These are phyloP conservation scores for Corella eumyota DNA, from an alignment of 23 tunicate species.

Conservation along the genomic window DNA sequence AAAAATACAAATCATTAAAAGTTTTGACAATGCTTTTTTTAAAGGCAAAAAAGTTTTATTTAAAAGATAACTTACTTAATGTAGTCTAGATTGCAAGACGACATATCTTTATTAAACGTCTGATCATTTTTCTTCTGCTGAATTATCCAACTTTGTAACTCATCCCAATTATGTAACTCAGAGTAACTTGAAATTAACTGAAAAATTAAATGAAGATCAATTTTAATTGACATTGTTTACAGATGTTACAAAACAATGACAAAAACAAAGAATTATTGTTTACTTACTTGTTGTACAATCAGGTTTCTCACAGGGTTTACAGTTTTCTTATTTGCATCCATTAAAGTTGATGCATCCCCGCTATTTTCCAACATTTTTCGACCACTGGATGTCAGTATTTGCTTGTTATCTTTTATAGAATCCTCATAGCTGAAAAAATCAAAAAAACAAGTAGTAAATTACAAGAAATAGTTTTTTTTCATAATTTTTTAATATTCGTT, in stretches of 20 bases:
- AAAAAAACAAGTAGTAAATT: neutral
- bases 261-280: too few relatives aligned
- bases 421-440: constrained; percentile 65
- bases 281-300: constrained; percentile 41
- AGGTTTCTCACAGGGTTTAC: constrained; percentile 22
- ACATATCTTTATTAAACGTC: constrained; percentile 1
- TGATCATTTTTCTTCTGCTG: neutral
- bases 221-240: too few relatives aligned
- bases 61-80: constrained; percentile 20
- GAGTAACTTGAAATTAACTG: constrained; percentile 50
- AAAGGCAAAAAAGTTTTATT: neutral
- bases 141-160: constrained; percentile 37
- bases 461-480: neutral
- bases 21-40: too few relatives aligned
- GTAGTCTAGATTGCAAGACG: constrained; percentile 28
- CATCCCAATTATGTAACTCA: constrained; percentile 37
- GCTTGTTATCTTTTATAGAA: constrained; percentile 57
- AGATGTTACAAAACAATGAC: too few relatives aligned
- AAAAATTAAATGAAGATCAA: too few relatives aligned
- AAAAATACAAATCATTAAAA: too few relatives aligned
- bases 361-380: too few relatives aligned
- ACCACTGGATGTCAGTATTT: constrained; percentile 12
- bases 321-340: constrained; percentile 12
- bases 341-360: too few relatives aligned
- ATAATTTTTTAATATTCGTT: neutral